A percentile compares a stretch with the other conserved stretches of the same genome.
Evolutionary conservation across 2,113 vertebrate genomes (phyloP).

Genomic region (Phaethon lepturus): DNA sequence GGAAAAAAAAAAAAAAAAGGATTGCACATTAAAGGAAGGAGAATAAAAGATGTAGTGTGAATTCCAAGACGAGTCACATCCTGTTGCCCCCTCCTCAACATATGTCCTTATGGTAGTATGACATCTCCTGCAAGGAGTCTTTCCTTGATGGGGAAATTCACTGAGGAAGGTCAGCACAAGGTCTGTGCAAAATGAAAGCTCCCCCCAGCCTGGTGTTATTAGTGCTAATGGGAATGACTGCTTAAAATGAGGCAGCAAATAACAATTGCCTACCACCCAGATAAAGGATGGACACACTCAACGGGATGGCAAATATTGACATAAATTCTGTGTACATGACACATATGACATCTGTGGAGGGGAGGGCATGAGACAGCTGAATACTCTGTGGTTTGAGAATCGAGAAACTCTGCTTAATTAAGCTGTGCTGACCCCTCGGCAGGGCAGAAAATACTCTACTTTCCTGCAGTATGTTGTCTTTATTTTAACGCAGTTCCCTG

Average conservation of each 20-base stretch:
- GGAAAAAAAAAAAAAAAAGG: background rate
- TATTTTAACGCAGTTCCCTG: background rate
- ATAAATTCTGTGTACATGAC: conserved; percentile 38
- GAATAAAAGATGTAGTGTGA: background rate
- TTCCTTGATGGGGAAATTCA: background rate
- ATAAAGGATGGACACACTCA: conserved; percentile 1
- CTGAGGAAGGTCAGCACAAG: conserved; percentile 7
- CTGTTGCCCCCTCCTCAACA: background rate
- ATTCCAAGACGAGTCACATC: conserved; percentile 5
- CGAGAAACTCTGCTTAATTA: conserved; percentile 36
- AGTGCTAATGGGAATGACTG: background rate
- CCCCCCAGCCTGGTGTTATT: background rate
- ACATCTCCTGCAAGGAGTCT: background rate
- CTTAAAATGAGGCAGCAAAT: background rate
- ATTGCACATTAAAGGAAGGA: background rate
- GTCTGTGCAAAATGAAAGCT: conserved; percentile 11
- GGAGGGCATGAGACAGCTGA: conserved; percentile 14
- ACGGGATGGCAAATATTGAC: background rate
- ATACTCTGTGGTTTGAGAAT: background rate
- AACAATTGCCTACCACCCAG: background rate
- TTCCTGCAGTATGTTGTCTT: background rate
- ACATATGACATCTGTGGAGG: background rate
- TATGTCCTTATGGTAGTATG: background rate
- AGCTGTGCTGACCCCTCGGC: background rate
- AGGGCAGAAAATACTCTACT: background rate